Evolutionary conservation across 1,140 invertebrate species (phyloP).

Genomic region (Alviniconcha marisindica): DNA sequence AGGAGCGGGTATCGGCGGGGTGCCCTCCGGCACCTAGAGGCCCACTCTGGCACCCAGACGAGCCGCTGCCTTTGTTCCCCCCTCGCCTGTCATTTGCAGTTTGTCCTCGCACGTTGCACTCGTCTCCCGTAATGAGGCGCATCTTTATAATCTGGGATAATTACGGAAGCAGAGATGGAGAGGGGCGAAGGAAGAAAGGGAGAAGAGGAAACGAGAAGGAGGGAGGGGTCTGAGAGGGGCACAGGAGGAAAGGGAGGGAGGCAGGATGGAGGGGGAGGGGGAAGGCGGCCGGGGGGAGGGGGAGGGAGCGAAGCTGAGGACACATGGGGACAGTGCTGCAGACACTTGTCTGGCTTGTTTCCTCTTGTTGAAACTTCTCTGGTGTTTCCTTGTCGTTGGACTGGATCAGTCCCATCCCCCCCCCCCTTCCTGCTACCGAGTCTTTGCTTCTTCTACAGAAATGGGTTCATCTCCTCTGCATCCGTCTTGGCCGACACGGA

Average conservation of each 20-base stretch:
- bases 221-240: too few species aligned
- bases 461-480: neutral
- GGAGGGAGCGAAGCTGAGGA: neutral
- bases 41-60: too few species aligned
- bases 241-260: too few species aligned
- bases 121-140: constrained; percentile 12
- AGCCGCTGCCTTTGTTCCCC: neutral
- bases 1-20: too few species aligned
- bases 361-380: too few species aligned
- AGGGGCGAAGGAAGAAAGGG: neutral
- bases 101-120: neutral
- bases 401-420: neutral
- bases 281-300: neutral
- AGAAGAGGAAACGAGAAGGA: neutral
- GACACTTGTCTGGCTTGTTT: too few species aligned
- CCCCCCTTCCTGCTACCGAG: neutral
- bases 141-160: constrained; percentile 7
- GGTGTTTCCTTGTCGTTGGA: too few species aligned
- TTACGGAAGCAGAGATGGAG: neutral
- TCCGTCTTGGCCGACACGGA: neutral
- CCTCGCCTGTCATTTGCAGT: constrained; percentile 14
- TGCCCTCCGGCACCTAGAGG: too few species aligned
- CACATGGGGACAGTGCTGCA: too few species aligned
- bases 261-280: neutral
- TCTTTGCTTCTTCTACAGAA: neutral